Conservation (phyloP, 2,888 invertebrate genomes). For the Caenorhabditis wallacei region DNA sequence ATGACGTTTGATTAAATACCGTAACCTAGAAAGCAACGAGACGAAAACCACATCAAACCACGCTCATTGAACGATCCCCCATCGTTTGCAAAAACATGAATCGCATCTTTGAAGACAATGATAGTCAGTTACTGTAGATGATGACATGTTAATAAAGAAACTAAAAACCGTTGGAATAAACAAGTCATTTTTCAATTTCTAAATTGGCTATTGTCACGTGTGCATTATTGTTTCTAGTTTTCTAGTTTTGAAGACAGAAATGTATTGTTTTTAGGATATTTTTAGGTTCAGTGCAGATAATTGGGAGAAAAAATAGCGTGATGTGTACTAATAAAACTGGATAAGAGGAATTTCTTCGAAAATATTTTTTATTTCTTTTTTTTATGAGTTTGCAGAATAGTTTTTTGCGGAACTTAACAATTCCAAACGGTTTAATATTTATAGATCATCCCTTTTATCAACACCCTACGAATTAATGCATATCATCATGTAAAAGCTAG, state of each 20-base stretch:
- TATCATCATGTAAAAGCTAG: slow-evolving; percentile 25
- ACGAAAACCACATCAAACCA: neutral
- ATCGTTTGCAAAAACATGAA: slow-evolving; percentile 10
- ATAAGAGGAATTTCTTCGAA: neutral
- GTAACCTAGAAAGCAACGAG: slow-evolving; percentile 7
- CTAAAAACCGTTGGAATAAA: slow-evolving; percentile 17
- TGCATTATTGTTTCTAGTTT: slow-evolving; percentile 27
- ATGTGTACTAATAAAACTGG: slow-evolving; percentile 6
- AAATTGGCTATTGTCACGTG: slow-evolving; percentile 46
- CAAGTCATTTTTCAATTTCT: neutral
- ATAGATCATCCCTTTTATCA: no score
- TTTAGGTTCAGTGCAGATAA: slow-evolving; percentile 22
- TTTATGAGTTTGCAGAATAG: neutral
- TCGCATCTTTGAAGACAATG: slow-evolving; percentile 11
- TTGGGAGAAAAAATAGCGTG: neutral
- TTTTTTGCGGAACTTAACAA: neutral
- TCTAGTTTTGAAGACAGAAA: slow-evolving; percentile 16
- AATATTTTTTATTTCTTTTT: neutral
- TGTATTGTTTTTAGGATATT: slow-evolving; percentile 26
- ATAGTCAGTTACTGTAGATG: slow-evolving; percentile 12
- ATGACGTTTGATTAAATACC: neutral
- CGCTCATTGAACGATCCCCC: slow-evolving; percentile 23
- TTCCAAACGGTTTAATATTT: no score
- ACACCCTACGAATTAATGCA: no score
- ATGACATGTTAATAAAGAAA: slow-evolving; percentile 1